Percentiles rank a stretch among this genome's conserved stretches.
phyloP scores from a whole-genome alignment of 2,797 vertebrate genomes.

The Ispidina lecontei region DNA sequence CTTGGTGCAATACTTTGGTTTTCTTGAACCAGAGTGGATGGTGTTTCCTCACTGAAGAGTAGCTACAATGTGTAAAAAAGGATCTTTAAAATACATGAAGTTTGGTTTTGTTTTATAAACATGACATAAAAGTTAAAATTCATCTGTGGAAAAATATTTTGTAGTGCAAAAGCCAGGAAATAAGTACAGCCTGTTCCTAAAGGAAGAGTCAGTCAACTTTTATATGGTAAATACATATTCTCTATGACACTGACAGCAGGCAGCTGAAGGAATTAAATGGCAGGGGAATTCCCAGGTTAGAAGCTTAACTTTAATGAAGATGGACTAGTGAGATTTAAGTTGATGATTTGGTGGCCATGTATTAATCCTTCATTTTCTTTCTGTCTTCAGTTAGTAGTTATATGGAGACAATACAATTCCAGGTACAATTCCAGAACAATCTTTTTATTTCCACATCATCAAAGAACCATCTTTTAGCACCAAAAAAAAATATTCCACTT shows the following conservation, averaged over 20 bases:
- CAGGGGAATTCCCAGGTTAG: neutral
- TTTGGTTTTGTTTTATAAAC: neutral
- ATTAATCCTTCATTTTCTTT: neutral
- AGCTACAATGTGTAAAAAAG: neutral
- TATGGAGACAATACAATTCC: neutral
- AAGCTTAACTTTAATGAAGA: neutral
- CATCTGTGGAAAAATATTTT: neutral
- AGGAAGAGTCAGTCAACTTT: neutral
- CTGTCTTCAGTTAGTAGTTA: neutral
- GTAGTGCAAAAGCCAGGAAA: neutral
- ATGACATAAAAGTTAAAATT: neutral
- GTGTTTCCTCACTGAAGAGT: neutral
- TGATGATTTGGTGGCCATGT: neutral
- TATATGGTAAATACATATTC: neutral
- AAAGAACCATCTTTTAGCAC: neutral
- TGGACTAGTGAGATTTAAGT: neutral
- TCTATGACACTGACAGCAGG: neutral
- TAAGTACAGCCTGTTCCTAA: neutral
- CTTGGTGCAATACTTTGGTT: neutral
- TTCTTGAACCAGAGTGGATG: neutral
- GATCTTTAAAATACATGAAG: neutral
- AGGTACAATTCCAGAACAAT: neutral
- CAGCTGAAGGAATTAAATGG: neutral
- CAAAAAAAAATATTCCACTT: neutral
- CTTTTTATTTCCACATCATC: neutral